Percentiles rank a stretch among this genome's conserved stretches.
These are phyloP conservation scores for Calycopis cecrops DNA, from an alignment of 1,140 invertebrate species.

Conservation along the genomic window DNA sequence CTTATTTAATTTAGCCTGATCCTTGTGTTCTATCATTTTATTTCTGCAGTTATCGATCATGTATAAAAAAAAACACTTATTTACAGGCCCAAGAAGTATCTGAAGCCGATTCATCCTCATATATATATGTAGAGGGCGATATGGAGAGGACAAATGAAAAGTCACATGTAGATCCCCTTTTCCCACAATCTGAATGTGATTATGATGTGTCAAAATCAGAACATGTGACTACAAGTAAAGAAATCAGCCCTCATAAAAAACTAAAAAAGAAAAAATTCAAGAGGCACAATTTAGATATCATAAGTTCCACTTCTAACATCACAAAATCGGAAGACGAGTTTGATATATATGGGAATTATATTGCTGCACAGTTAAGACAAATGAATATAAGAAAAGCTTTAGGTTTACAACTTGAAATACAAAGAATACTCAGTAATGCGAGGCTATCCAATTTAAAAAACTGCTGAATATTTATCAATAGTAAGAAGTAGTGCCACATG, in stretches of 20 bases:
- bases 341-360: slow-evolving; percentile 59
- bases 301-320: slow-evolving; percentile 25
- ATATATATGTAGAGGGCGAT: slow-evolving; percentile 36
- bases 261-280: slow-evolving; percentile 53
- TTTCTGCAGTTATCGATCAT: no score
- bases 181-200: slow-evolving; percentile 44
- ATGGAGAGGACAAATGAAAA: slow-evolving; percentile 36
- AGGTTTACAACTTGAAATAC: slow-evolving; percentile 47
- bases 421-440: slow-evolving; percentile 47
- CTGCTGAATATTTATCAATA: not conserved
- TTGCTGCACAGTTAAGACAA: slow-evolving; percentile 47
- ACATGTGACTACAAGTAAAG: not conserved
- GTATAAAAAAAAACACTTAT: no score
- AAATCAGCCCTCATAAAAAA: slow-evolving; percentile 29
- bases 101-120: slow-evolving; percentile 46
- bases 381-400: slow-evolving; percentile 49
- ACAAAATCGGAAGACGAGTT: slow-evolving; percentile 47
- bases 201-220: slow-evolving; percentile 28
- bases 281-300: slow-evolving; percentile 26
- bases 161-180: slow-evolving; percentile 41
- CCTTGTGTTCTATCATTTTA: no score
- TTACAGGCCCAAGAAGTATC: slow-evolving; percentile 37
- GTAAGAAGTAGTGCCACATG: no score
- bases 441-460: slow-evolving; percentile 21
- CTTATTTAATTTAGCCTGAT: no score